These are phyloP conservation scores for Mimumesa dahlbomi DNA, from an alignment of 2,888 invertebrate genomes.

Conservation along the genomic window DNA sequence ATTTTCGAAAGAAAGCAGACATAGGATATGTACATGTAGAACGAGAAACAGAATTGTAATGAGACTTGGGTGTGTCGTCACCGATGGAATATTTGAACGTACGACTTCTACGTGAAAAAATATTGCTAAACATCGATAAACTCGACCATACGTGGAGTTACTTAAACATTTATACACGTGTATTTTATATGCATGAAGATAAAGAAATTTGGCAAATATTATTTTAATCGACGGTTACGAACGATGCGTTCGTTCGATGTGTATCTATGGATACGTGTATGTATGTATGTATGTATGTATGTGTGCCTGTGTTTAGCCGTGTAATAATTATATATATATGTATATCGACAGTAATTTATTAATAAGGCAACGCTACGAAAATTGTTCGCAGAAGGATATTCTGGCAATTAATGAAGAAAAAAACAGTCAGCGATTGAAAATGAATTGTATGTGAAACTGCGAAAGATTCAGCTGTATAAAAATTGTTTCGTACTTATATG, in stretches of 20 bases:
- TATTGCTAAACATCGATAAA: constrained; percentile 8
- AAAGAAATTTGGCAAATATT: constrained; percentile 56
- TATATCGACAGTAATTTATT: constrained; percentile 43
- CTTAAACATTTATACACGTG: constrained; percentile 48
- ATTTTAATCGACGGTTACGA: constrained; percentile 51
- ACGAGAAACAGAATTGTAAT: no score
- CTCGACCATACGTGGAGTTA: constrained; percentile 21
- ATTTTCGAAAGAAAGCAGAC: no score
- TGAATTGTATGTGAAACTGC: no score
- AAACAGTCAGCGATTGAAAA: neutral
- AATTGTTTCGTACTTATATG: neutral
- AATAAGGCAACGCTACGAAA: constrained; percentile 59
- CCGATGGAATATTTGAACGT: no score
- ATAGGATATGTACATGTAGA: no score
- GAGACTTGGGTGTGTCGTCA: no score
- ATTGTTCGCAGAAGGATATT: constrained; percentile 31
- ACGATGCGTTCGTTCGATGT: constrained; percentile 35
- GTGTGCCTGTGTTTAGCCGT: constrained; percentile 14
- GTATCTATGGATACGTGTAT: constrained; percentile 13
- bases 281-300: constrained; percentile 12
- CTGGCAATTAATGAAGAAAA: neutral
- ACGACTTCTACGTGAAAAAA: no score
- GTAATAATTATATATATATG: constrained; percentile 40
- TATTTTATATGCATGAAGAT: constrained; percentile 37
- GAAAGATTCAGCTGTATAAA: neutral